Percentiles rank a stretch among this genome's conserved stretches.
phyloP scores from a whole-genome alignment of 53 echinoderm and acorn worm genomes.

The Patiria pectinifera region DNA sequence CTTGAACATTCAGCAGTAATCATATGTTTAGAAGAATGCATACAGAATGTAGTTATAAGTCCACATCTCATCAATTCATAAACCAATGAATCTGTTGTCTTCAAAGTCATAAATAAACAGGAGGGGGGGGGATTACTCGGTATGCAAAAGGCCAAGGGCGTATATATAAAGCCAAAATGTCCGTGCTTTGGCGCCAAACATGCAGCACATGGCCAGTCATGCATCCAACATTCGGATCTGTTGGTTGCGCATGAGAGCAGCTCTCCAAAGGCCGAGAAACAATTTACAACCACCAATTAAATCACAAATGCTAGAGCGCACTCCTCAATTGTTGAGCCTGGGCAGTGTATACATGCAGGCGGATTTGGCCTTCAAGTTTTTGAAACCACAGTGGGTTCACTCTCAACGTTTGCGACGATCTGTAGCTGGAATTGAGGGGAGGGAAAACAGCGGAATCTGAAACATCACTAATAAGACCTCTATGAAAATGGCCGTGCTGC shows the following conservation, averaged over 20 bases:
- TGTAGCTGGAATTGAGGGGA: background rate
- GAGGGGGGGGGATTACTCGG: background rate
- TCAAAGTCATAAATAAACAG: background rate
- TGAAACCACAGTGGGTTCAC: too few relatives aligned
- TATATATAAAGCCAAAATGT: background rate
- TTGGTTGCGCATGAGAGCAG: background rate
- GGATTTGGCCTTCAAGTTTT: background rate
- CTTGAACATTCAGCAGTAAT: background rate
- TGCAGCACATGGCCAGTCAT: background rate
- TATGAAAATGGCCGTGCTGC: background rate
- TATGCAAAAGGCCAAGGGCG: background rate
- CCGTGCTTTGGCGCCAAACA: background rate
- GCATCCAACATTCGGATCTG: background rate
- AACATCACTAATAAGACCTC: background rate
- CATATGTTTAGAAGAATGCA: too few relatives aligned
- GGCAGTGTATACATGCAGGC: background rate
- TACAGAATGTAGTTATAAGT: too few relatives aligned
- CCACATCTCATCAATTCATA: background rate
- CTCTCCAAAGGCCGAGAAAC: background rate
- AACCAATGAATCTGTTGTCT: background rate
- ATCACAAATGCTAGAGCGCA: constrained; percentile 4
- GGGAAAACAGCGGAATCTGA: background rate
- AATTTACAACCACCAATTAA: constrained; percentile 7
- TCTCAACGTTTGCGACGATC: too few relatives aligned
- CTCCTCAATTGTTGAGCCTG: background rate